Evolutionary conservation across 2,113 vertebrate genomes (phyloP).

Genomic region (Neolamprologus tretocephalus): DNA sequence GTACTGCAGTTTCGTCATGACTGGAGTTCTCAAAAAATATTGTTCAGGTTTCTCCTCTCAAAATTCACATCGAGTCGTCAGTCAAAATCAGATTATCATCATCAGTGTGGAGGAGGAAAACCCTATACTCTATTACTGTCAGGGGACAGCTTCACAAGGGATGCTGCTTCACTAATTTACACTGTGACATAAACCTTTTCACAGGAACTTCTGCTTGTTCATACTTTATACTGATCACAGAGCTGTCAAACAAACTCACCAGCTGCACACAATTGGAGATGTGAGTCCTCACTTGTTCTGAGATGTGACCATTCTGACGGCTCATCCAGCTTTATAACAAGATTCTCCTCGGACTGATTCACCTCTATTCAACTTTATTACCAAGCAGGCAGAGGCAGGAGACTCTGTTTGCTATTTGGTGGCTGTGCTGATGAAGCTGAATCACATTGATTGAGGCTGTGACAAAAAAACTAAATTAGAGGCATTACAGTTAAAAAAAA

Average conservation of each 20-base stretch:
- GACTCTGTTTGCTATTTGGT: neutral
- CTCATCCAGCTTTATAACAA: neutral
- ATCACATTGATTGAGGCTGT: neutral
- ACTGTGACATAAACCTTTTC: neutral
- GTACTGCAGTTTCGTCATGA: neutral
- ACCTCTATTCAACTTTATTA: neutral
- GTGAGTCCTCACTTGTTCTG: neutral
- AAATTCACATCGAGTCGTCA: accelerated
- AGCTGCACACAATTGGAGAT: neutral
- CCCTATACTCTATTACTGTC: accelerated
- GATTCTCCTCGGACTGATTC: accelerated
- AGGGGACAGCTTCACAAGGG: neutral
- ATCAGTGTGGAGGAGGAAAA: accelerated
- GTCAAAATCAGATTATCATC: neutral
- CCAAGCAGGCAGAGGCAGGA: neutral
- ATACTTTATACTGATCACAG: neutral
- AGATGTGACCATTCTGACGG: accelerated
- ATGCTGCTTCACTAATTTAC: neutral
- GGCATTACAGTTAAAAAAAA: accelerated
- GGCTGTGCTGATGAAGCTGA: neutral
- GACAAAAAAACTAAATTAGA: accelerated
- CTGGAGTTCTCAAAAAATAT: neutral
- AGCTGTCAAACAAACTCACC: accelerated
- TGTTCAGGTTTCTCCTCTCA: accelerated
- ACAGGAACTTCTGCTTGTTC: neutral